phyloP scores from a whole-genome alignment of 1,140 invertebrate genomes.

The Drosophila burlai region DNA sequence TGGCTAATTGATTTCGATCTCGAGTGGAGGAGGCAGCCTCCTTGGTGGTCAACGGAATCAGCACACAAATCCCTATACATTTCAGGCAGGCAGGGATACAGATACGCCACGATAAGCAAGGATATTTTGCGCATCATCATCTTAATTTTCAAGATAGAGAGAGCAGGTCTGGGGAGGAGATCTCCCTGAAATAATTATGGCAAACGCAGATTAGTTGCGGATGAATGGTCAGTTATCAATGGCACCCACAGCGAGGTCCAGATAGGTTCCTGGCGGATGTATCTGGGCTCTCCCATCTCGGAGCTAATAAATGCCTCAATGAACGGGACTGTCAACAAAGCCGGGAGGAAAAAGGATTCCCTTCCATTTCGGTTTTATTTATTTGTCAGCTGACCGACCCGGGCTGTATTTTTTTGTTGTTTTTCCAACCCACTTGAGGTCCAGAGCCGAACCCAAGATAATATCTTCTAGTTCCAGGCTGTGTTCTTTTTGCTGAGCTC shows the following conservation, averaged over 20 bases:
- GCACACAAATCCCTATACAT: slow-evolving; percentile 73
- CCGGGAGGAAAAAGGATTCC: slow-evolving; percentile 36
- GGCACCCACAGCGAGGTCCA: slow-evolving; percentile 46
- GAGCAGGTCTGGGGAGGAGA: slow-evolving; percentile 18
- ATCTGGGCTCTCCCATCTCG: slow-evolving; percentile 59
- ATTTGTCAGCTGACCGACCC: slow-evolving; percentile 68
- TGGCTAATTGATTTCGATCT: slow-evolving; percentile 81
- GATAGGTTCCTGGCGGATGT: slow-evolving; percentile 17
- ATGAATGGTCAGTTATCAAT: slow-evolving; percentile 69
- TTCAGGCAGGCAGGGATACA: slow-evolving; percentile 34
- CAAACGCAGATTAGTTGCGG: slow-evolving; percentile 76
- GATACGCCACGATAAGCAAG: slow-evolving; percentile 55
- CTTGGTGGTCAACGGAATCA: slow-evolving; percentile 71
- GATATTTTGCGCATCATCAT: slow-evolving; percentile 74
- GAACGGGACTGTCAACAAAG: slow-evolving; percentile 73
- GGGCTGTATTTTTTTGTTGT: slow-evolving; percentile 2
- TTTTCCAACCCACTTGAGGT: slow-evolving; percentile 63
- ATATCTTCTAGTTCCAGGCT: slow-evolving; percentile 37
- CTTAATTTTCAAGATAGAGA: slow-evolving; percentile 34
- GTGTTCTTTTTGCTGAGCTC: slow-evolving; percentile 10
- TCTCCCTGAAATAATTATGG: slow-evolving; percentile 67
- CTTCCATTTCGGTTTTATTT: slow-evolving; percentile 42
- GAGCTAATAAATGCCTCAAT: slow-evolving; percentile 70
- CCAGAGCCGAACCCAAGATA: slow-evolving; percentile 63
- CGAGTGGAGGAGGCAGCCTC: slow-evolving; percentile 31